phyloP scores from a whole-genome alignment of 2,888 invertebrate species.

The Diarsia rubi region DNA sequence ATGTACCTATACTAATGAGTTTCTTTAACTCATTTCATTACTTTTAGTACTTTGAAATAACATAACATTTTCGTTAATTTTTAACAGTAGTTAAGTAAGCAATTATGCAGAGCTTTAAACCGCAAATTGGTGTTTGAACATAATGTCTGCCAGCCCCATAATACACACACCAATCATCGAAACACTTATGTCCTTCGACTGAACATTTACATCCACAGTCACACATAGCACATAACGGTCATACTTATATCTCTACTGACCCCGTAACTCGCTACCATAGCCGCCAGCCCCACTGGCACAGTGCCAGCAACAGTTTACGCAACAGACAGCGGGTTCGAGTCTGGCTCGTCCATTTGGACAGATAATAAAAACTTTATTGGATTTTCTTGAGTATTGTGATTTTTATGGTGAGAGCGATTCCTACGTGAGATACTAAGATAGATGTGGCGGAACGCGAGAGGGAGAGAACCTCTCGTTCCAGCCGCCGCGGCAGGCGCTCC shows the following conservation, averaged over 20 bases:
- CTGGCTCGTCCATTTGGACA: slow-evolving; percentile 47
- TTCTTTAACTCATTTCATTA: too few species aligned
- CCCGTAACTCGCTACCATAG: slow-evolving; percentile 37
- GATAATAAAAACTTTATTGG: slow-evolving; percentile 51
- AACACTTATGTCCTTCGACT: neutral
- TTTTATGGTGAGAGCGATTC: slow-evolving; percentile 27
- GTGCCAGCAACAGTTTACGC: slow-evolving; percentile 62
- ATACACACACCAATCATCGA: too few species aligned
- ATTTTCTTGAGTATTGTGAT: slow-evolving; percentile 45
- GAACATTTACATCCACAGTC: neutral
- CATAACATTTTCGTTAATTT: too few species aligned
- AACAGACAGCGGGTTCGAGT: slow-evolving; percentile 53
- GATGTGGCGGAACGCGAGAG: too few species aligned
- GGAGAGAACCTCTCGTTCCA: too few species aligned
- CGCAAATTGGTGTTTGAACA: too few species aligned
- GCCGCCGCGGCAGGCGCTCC: too few species aligned
- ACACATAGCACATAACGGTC: neutral
- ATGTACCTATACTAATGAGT: too few species aligned
- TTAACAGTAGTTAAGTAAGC: too few species aligned
- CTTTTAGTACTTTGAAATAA: too few species aligned
- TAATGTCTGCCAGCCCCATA: too few species aligned
- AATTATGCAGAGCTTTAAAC: too few species aligned
- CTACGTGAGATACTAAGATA: neutral
- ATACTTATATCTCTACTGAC: slow-evolving; percentile 23
- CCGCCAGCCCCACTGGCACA: slow-evolving; percentile 46